Evolutionary conservation across 2,797 vertebrate species (phyloP), one percentile per base, ranked within the genome.

Genomic region (Onychomys arenicola): DNA sequence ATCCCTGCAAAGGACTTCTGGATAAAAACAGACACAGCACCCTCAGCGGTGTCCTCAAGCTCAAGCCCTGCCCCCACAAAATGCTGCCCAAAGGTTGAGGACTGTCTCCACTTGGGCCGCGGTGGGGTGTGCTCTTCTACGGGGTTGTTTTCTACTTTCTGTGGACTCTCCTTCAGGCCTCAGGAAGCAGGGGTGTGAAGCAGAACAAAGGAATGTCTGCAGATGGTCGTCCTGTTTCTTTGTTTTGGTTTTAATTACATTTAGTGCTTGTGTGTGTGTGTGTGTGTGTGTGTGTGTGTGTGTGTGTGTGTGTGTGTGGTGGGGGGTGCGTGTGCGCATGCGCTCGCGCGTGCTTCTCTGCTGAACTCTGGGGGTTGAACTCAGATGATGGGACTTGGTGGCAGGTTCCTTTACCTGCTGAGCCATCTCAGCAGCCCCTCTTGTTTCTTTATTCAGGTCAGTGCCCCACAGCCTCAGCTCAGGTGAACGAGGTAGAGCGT

Each of bases 131-230:
- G 29, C 61, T 90, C 0, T 40, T n/a, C 40, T 95, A 37, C 2
- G 76, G 78, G 75, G 80, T 84, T 78, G n/a, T 71, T 96, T 76
- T 90, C 57, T 80, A 23, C 19, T 52, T 94, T 78, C 71, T 93
- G 59, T 94, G 87, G 55, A 87, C 55, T 92, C 94, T 93, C 57
- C 90, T 86, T 95, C 93, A 49, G 6, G 27, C 32, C 32, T 49
- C 63, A 4, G 65, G 52, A 61, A 61, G 37, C 13, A 95, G n/a
- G 76, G n/a, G 12, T 17, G 69, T 84, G 85, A 59, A 34, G 37
- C 37, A 91, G 86, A 96, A 93, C n/a, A 29, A 81, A 37, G 49
- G 63, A 91, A 67, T 25, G 5, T 71, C 37, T 67, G 34, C 5
- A 61, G 73, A 94, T 75, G 78, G 43, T 65, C 63, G 43, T 65